Evolutionary conservation across 2,888 invertebrate genomes (phyloP).

Genomic region (Doris montereyensis): DNA sequence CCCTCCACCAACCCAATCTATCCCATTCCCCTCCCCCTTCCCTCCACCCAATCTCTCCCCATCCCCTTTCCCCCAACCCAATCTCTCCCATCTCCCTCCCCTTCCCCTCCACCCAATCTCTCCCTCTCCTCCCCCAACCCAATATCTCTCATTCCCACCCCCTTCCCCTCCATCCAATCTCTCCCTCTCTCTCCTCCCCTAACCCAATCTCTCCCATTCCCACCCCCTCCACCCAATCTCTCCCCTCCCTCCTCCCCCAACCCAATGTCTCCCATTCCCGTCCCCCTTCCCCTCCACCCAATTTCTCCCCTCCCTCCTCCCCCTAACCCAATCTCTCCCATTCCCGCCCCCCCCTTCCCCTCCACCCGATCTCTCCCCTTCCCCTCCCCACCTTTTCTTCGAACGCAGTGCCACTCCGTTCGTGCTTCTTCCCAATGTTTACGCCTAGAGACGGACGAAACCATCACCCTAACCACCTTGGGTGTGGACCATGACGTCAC

Average conservation of each 20-base stretch:
- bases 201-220: background rate
- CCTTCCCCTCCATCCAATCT: background rate
- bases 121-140: too few relatives aligned
- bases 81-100: background rate
- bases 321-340: background rate
- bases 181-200: background rate
- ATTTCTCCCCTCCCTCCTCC: background rate
- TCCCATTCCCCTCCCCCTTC: background rate
- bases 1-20: background rate
- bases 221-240: too few relatives aligned
- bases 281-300: conserved; percentile 4
- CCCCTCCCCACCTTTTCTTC: too few relatives aligned
- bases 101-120: too few relatives aligned
- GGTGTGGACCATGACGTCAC: conserved; percentile 43
- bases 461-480: conserved; percentile 49
- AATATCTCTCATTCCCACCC: background rate
- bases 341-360: background rate
- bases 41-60: background rate
- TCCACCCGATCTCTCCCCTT: background rate
- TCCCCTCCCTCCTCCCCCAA: too few relatives aligned
- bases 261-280: conserved; percentile 42
- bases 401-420: too few relatives aligned
- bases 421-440: conserved; percentile 54
- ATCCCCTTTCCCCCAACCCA: background rate
- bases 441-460: conserved; percentile 50